Base-by-base conservation (phyloP, 37 sponge, comb jelly and placozoan genomes). In the Hormiphora californensis region DNA sequence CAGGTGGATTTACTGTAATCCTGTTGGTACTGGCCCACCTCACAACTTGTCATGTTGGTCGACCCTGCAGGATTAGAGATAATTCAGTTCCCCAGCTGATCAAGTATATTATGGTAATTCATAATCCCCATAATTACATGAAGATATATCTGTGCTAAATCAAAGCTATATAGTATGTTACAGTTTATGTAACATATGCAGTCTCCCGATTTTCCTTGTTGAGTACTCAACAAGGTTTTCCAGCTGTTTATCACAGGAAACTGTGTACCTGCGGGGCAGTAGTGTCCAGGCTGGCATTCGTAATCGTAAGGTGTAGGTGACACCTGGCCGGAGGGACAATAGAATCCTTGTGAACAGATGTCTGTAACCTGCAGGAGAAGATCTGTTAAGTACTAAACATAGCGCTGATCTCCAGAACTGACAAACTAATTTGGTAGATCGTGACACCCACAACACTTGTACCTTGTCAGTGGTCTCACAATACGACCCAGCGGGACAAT, bases 261-360 rank as follows among this genome's bases (percentile, higher is more conserved):
- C n/a, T n/a, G n/a, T n/a, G n/a, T 22, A 73, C 86, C 86, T 59
- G 55, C 22, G 17, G 15, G 25, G 54, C 86, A 86, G 40, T 27
- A 86, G 57, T 57, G 61, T 54, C 86, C 86, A 59, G 86, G 86
- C 54, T 86, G 54, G 40, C 86, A 86, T 43, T 86, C 61, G 33
- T 86, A 86, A 39, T 86, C 44, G n/a, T 54, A 86, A 17, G 86
- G 86, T 30, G 86, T 19, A 12, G 28, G n/a, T 1, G 86, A 59
- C 1, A 57, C 39, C 33, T 86, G 86, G 21, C 40, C 40, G 4
- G 36, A 54, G 25, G 86, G 86, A 34, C 86, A 86, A 57, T 54
- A 86, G n/a, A 59, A 86, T 25, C 86, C 86, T 37, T 37, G 39
- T 4, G 22, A 22, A 41, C 81, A 73, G 28, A 43, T 40, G 1